Conservation (phyloP, 2,888 invertebrate species). For the Tanytarsus gracilentus region DNA sequence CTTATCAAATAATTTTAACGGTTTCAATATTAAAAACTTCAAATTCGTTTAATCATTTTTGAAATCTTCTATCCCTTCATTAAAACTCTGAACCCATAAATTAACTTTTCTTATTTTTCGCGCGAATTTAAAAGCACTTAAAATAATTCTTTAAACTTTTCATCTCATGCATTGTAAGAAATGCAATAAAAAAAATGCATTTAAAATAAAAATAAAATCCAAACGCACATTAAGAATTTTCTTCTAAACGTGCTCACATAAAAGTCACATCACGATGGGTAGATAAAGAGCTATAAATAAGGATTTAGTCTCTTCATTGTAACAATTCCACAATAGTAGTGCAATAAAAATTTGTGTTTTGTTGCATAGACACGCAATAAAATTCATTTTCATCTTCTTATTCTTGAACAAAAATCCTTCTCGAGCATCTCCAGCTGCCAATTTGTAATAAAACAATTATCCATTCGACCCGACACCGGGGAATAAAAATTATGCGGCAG, state of each 20-base stretch:
- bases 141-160: background rate
- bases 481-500: background rate
- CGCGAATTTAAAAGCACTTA: too few species aligned
- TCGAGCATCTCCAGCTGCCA: slow-evolving; percentile 20
- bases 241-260: background rate
- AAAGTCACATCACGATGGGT: background rate
- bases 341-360: slow-evolving; percentile 14
- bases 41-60: too few species aligned
- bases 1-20: too few species aligned
- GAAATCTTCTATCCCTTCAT: too few species aligned
- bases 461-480: slow-evolving; percentile 1
- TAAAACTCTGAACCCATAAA: too few species aligned
- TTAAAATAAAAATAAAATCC: too few species aligned
- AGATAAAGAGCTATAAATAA: slow-evolving; percentile 23
- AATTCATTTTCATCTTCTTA: background rate
- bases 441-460: slow-evolving; percentile 29
- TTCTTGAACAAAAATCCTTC: background rate
- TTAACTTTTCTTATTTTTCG: too few species aligned
- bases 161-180: background rate
- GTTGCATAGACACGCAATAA: background rate
- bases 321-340: background rate
- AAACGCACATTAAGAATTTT: background rate
- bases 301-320: slow-evolving; percentile 12
- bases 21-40: too few species aligned
- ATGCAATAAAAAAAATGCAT: too few species aligned